phyloP scores from a whole-genome alignment of 2,888 invertebrate genomes.

The Hoplodrina ambigua region DNA sequence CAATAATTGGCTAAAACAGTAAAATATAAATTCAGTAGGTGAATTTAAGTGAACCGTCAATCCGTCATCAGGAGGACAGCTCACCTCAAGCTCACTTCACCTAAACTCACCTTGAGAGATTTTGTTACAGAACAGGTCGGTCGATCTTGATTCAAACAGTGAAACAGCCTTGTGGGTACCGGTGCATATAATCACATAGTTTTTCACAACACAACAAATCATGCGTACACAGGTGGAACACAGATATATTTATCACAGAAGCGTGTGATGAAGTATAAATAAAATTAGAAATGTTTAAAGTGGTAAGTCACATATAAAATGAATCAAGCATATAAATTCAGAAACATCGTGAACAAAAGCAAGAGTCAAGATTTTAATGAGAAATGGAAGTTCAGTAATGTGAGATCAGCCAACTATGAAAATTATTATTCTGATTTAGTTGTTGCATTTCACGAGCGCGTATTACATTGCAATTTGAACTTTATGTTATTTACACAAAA shows the following conservation, averaged over 20 bases:
- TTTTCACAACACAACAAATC: constrained; percentile 2
- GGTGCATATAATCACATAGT: background rate
- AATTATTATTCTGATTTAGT: background rate
- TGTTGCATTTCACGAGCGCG: background rate
- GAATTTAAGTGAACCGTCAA: background rate
- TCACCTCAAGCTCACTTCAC: background rate
- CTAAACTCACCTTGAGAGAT: background rate
- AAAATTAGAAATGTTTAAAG: constrained; percentile 9
- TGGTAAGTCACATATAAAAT: constrained; percentile 24
- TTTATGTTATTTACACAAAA: background rate
- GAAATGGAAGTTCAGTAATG: background rate
- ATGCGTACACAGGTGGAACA: constrained; percentile 26
- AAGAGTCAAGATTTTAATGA: constrained; percentile 2
- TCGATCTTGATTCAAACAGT: background rate
- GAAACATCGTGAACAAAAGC: constrained; percentile 9
- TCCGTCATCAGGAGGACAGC: background rate
- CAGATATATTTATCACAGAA: constrained; percentile 32
- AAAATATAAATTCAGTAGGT: background rate
- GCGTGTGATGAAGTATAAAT: constrained; percentile 29
- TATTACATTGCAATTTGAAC: background rate
- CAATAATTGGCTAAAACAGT: background rate
- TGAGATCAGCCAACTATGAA: constrained; percentile 7
- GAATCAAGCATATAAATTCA: constrained; percentile 32
- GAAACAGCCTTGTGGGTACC: constrained; percentile 12
- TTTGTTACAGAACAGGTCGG: background rate